phyloP scores from a whole-genome alignment of 2,797 vertebrate species.

The Centropyge bicolor region DNA sequence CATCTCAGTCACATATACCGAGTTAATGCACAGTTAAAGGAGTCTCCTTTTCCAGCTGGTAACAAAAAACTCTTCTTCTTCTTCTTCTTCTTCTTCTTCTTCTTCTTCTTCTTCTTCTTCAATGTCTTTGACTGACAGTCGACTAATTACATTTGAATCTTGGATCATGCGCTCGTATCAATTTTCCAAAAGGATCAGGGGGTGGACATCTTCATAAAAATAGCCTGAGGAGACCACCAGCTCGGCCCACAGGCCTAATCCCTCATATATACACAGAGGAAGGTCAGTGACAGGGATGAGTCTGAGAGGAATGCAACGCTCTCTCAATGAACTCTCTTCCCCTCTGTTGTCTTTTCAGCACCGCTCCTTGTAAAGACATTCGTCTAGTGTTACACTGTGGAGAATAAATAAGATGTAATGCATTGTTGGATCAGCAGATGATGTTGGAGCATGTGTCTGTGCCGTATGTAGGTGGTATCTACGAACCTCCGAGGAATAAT shows the following conservation, averaged over 20 bases:
- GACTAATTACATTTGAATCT: conserved; percentile 73
- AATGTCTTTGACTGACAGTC: conserved; percentile 51
- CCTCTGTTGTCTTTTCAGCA: conserved; percentile 36
- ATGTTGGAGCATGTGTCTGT: conserved; percentile 30
- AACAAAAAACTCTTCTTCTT: conserved; percentile 16
- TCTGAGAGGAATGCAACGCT: conserved; percentile 61
- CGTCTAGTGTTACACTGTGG: conserved; percentile 22
- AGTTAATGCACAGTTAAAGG: background rate
- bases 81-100: too few relatives aligned
- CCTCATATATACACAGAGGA: conserved; percentile 60
- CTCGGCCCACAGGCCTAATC: conserved; percentile 76
- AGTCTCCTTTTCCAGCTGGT: background rate
- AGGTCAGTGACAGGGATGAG: conserved; percentile 75
- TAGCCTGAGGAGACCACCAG: conserved; percentile 80
- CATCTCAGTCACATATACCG: background rate
- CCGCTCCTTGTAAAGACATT: conserved; percentile 37
- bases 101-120: background rate
- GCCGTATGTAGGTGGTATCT: conserved; percentile 38
- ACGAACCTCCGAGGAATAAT: conserved; percentile 51
- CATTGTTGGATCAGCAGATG: conserved; percentile 39
- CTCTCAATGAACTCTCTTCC: conserved; percentile 46
- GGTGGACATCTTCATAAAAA: conserved; percentile 80
- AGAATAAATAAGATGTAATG: conserved; percentile 15
- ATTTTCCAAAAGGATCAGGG: conserved; percentile 78
- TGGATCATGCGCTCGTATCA: conserved; percentile 74